Percentiles rank a stretch among this genome's conserved stretches.
Evolutionary conservation across 1,140 invertebrate genomes (phyloP).

Genomic region (Heliconius eleuchia): DNA sequence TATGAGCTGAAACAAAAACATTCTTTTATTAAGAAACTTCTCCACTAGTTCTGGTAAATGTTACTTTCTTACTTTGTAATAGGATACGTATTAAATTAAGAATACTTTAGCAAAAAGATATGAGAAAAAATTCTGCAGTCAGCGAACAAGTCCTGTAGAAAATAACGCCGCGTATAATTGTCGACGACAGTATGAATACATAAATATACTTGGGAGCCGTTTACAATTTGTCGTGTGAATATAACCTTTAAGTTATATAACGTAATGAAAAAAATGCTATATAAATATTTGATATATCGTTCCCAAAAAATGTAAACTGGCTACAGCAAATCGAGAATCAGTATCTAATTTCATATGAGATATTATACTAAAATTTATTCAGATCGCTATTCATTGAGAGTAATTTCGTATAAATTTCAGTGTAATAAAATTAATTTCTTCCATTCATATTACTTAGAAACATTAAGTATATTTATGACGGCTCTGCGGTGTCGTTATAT

Average conservation of each 20-base stretch:
- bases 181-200: conserved; percentile 58
- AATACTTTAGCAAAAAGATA: conserved; percentile 43
- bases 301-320: conserved; percentile 13
- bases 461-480: conserved; percentile 7
- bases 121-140: conserved; percentile 44
- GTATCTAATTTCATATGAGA: conserved; percentile 21
- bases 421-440: conserved; percentile 14
- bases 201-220: conserved; percentile 46
- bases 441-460: conserved; percentile 8
- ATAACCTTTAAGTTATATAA: not conserved
- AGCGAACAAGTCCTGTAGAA: conserved; percentile 50
- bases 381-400: conserved; percentile 18
- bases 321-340: conserved; percentile 16
- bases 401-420: conserved; percentile 17
- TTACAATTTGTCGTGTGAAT: conserved; percentile 21
- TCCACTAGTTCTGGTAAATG: conserved; percentile 16
- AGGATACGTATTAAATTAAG: conserved; percentile 46
- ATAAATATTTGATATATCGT: conserved; percentile 9
- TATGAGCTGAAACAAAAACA: conserved; percentile 29
- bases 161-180: conserved; percentile 63
- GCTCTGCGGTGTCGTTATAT: not conserved
- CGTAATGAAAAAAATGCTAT: not conserved
- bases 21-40: conserved; percentile 5
- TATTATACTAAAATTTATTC: conserved; percentile 25
- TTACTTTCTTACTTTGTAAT: conserved; percentile 39